phyloP scores from a whole-genome alignment of 2,797 vertebrate genomes.

The Platalea minor region DNA sequence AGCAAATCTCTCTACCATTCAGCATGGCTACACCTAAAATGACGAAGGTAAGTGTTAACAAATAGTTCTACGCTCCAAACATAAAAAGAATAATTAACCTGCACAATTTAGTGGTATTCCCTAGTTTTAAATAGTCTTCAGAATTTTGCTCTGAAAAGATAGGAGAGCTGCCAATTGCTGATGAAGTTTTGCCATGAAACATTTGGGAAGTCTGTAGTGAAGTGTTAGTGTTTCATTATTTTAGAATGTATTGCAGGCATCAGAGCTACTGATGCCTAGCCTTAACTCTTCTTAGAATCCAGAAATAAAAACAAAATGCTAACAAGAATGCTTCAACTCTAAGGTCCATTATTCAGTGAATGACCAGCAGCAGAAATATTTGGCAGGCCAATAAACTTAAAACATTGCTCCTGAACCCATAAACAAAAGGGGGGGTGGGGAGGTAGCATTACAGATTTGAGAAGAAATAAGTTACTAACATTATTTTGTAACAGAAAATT shows the following conservation, averaged over 20 bases:
- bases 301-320: background rate
- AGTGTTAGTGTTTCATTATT: background rate
- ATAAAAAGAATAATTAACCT: background rate
- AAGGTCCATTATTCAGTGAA: background rate
- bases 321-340: background rate
- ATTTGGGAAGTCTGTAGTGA: background rate
- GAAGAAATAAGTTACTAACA: background rate
- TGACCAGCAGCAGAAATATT: background rate
- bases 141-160: background rate
- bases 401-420: background rate
- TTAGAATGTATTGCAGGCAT: background rate
- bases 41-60: background rate
- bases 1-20: background rate
- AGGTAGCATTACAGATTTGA: rapidly evolving
- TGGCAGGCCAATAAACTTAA: background rate
- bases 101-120: background rate
- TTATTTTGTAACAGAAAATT: background rate
- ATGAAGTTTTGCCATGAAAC: background rate
- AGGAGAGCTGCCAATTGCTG: background rate
- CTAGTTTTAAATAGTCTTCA: background rate
- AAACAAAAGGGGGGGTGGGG: background rate
- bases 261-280: background rate
- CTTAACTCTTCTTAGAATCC: background rate
- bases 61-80: background rate
- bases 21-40: background rate